Evolutionary conservation across 2,888 invertebrate genomes (phyloP), one percentile per base, ranked within the genome.

Genomic region (Petrophora chlorosata): DNA sequence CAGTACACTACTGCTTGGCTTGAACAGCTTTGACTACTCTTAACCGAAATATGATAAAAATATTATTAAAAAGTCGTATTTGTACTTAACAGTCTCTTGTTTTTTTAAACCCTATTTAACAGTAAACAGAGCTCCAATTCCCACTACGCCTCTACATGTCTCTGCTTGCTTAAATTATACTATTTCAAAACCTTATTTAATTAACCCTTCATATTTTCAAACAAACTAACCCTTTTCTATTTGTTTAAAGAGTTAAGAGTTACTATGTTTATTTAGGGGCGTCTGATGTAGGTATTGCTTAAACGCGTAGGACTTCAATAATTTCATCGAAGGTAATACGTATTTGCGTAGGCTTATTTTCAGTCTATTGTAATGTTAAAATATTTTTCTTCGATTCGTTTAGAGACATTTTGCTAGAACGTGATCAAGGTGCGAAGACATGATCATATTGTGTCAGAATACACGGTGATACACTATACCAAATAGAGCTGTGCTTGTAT

Each of bases 341-440:
- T n/a, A n/a, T n/a, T n/a, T n/a, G n/a, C n/a, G n/a, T n/a, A n/a
- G n/a, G n/a, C n/a, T n/a, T n/a, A n/a, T n/a, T n/a, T n/a, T n/a
- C n/a, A 63, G 53, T 55, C 56, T 45, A 59, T 56, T 63, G 61
- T 53, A 67, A n/a, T 64, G 67, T 64, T 61, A 58, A 56, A 70
- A 63, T 67, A 64, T 65, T 69, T 70, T 67, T 59, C 61, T 61
- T 65, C 53, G 54, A 53, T 52, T 61, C 35, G 43, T 22, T 49
- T 47, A 55, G 58, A 69, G 73, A 70, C 76, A 76, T 79, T 70
- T 73, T 67, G 70, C 59, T 56, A 50, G 58, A 49, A 80, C 82
- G 80, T 82, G 81, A 73, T 66, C 61, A 66, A 59, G 53, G 62
- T 78, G 60, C 56, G 32, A 53, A 68, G 63, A 61, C 59, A 67